Evolutionary conservation across 92 coral and sea anemone species (phyloP), one percentile per base, ranked within the genome.

Genomic region (Porites rus): DNA sequence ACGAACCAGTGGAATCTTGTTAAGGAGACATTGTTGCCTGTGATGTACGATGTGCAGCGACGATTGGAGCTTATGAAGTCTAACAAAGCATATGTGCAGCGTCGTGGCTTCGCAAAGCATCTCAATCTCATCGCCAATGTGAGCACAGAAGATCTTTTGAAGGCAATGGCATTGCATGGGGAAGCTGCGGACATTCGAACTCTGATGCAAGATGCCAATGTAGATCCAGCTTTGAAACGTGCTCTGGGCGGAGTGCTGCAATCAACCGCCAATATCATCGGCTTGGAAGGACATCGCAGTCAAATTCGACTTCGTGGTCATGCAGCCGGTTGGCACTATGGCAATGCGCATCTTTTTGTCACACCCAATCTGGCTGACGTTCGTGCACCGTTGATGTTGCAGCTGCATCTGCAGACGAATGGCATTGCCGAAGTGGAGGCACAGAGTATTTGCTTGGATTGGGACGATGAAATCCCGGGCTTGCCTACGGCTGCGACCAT

Each of bases 21-120:
- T 63, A 11, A 63, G 68, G 68, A 63, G 17, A 18, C 68, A 10
- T 63, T 63, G 68, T 63, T 63, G 68, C 68, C 68, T 11, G 68
- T 63, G n/a, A 63, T 63, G 68, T 63, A 63, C 68, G 68, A 63
- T 18, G 68, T 63, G 68, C 68, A 63, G 17, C 68, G 68, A 63
- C 68, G 68, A 63, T 18, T 63, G 68, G n/a, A 63, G n/a, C 20
- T 63, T 11, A 63, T 63, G 68, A 11, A 18, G 17, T 11, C 68
- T 18, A 63, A 14, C 68, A 63, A 63, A 18, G 68, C 68, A 18
- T 18, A 63, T 18, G 68, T 63, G 68, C 17, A 10, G 68, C 68
- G 68, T 18, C 17, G 68, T 10, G 68, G 68, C 68, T 63, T 63
- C 20, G 68, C n/a, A 11, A 63, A 63, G 68, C 68, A 63, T 63